phyloP scores from a whole-genome alignment of 2,888 invertebrate genomes.

The Hirtodrosophila alboralis region DNA sequence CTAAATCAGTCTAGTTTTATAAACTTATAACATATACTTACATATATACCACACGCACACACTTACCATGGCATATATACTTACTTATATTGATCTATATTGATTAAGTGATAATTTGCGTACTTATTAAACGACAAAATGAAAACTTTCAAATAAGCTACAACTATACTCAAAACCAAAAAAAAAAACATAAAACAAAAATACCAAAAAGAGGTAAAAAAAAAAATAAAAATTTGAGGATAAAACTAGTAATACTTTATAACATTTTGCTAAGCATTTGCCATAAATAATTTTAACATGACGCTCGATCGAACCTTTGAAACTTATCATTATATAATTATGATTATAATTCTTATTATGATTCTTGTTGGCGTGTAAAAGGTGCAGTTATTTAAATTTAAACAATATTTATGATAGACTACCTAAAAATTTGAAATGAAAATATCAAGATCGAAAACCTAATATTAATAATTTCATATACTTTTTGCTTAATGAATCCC shows the following conservation, averaged over 20 bases:
- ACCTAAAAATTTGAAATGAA: slow-evolving; percentile 40
- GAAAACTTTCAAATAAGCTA: slow-evolving; percentile 65
- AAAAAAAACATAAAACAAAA: slow-evolving; percentile 22
- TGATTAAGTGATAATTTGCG: slow-evolving; percentile 77
- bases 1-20: slow-evolving; percentile 68
- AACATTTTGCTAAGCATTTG: slow-evolving; percentile 64
- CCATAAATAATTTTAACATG: slow-evolving; percentile 47
- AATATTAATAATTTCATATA: slow-evolving; percentile 68
- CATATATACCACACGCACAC: slow-evolving; percentile 68
- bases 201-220: slow-evolving; percentile 22
- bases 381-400: slow-evolving; percentile 55
- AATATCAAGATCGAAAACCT: slow-evolving; percentile 18
- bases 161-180: slow-evolving; percentile 62
- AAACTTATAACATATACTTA: slow-evolving; percentile 36
- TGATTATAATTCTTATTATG: slow-evolving; percentile 51
- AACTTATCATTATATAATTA: slow-evolving; percentile 42
- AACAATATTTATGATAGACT: slow-evolving; percentile 69
- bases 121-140: slow-evolving; percentile 62
- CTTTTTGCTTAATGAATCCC: slow-evolving; percentile 70
- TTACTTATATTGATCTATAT: slow-evolving; percentile 58
- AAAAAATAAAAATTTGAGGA: slow-evolving; percentile 17
- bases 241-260: slow-evolving; percentile 45
- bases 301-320: slow-evolving; percentile 41
- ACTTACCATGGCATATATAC: slow-evolving; percentile 68
- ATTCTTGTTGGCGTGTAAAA: slow-evolving; percentile 64